Evolutionary conservation across 1,140 invertebrate species (phyloP).

Genomic region (Trichoplusia ni): DNA sequence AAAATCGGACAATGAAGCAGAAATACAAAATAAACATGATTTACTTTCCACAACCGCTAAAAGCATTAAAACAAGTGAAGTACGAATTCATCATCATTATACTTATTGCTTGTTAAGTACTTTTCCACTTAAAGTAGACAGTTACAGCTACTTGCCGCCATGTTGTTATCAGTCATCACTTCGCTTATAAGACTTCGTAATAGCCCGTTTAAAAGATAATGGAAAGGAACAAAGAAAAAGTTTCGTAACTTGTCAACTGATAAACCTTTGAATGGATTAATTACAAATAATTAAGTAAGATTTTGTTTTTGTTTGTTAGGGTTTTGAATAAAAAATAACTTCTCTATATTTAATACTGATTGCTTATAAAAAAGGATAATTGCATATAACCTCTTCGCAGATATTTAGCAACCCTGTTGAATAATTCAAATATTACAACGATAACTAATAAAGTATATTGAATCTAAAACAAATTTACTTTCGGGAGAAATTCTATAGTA

Average conservation of each 20-base stretch:
- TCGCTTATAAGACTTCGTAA: constrained; percentile 5
- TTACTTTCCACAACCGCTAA: neutral
- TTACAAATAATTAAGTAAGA: no score
- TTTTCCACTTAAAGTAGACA: neutral
- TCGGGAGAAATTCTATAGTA: no score
- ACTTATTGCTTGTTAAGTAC: neutral
- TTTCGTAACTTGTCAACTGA: neutral
- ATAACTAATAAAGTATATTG: no score
- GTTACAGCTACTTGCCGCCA: neutral
- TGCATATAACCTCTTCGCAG: no score
- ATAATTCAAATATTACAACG: no score
- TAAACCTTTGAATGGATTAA: neutral
- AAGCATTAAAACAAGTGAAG: neutral
- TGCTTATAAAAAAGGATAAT: no score
- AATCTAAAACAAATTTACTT: no score
- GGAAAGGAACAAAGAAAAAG: neutral
- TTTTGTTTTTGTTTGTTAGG: no score
- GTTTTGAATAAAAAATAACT: no score
- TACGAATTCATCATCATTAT: neutral
- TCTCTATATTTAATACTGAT: no score
- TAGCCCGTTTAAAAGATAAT: constrained; percentile 15
- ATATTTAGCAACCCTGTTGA: no score
- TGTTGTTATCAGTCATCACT: constrained; percentile 14
- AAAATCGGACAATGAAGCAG: no score
- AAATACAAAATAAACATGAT: neutral